Conservation (phyloP, 1,140 invertebrate species). For the Metaphire vulgaris region DNA sequence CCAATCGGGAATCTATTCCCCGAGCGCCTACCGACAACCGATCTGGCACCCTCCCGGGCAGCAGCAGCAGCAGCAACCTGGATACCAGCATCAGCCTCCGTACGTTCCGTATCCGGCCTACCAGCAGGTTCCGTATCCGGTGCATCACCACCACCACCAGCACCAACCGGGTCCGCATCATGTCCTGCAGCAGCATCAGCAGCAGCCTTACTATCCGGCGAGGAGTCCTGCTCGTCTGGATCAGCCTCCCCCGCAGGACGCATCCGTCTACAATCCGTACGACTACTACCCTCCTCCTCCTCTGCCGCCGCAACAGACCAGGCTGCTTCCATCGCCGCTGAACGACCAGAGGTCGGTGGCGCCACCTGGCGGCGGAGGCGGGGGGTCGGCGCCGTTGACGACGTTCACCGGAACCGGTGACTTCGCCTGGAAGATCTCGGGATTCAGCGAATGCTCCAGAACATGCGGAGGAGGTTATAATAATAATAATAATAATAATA, state of each 20-base stretch:
- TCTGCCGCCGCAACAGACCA: too few relatives aligned
- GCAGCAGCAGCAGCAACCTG: background rate
- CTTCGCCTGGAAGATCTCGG: conserved; percentile 70
- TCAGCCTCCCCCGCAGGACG: background rate
- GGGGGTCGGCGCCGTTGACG: too few relatives aligned
- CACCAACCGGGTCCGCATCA: background rate
- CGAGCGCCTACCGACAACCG: conserved; percentile 1
- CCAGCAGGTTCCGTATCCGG: background rate
- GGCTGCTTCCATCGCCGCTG: background rate
- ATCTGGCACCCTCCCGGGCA: background rate
- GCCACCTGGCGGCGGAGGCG: too few relatives aligned
- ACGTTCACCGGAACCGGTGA: conserved; percentile 40
- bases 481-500: too few relatives aligned
- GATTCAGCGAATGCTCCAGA: conserved; percentile 68
- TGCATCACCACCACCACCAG: background rate
- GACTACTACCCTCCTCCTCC: background rate
- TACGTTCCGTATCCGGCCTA: background rate
- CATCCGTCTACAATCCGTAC: background rate
- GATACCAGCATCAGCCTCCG: background rate
- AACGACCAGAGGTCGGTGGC: background rate
- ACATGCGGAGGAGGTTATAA: conserved; percentile 75
- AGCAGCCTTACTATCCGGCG: background rate
- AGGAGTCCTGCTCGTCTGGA: background rate
- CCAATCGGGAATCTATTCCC: too few relatives aligned
- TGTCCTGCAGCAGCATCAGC: too few relatives aligned